These are phyloP conservation scores for Megaceryle alcyon DNA, from an alignment of 2,797 vertebrate species.

Conservation along the genomic window DNA sequence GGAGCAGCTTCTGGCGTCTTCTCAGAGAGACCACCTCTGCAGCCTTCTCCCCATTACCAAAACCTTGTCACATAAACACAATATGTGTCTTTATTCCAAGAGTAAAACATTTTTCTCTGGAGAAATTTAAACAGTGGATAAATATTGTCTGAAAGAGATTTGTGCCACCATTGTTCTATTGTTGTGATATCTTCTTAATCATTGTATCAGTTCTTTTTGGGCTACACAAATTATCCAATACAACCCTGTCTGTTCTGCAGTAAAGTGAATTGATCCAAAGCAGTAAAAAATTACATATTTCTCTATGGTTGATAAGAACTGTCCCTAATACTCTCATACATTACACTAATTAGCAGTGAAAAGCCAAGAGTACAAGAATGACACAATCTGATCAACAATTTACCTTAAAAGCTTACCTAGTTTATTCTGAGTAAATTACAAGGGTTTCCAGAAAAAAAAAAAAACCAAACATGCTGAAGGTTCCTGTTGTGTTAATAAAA, in stretches of 20 bases:
- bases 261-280: not conserved
- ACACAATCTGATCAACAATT: not conserved
- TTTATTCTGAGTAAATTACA: not conserved
- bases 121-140: not conserved
- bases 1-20: not conserved
- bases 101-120: not conserved
- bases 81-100: not conserved
- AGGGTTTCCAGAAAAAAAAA: not conserved
- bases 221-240: not conserved
- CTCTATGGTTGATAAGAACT: not conserved
- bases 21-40: fast-evolving
- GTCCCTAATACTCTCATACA: not conserved
- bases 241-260: not conserved
- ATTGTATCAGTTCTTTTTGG: not conserved
- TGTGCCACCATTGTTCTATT: not conserved
- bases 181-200: not conserved
- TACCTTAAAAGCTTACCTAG: not conserved
- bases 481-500: not conserved
- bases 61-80: not conserved
- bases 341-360: not conserved
- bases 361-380: not conserved
- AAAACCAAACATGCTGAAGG: fast-evolving
- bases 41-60: not conserved
- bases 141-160: not conserved
- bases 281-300: not conserved